Conservation (phyloP, 2,797 vertebrate species). For the Heliangelus exortis region DNA sequence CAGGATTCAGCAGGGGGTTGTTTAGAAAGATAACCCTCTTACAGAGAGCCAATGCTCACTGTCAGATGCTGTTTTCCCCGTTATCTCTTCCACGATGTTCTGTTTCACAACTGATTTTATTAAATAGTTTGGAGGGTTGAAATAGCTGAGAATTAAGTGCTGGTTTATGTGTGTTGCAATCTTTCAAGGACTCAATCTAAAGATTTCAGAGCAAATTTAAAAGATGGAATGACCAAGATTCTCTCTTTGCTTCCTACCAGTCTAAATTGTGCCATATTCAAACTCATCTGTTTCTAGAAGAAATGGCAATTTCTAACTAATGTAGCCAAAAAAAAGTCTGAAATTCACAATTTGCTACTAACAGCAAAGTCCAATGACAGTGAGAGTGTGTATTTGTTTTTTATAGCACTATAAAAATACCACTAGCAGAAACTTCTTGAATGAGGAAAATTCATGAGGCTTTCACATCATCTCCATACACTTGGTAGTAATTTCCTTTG, state of each 20-base stretch:
- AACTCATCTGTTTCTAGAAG: neutral
- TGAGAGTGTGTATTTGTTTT: neutral
- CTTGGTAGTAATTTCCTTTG: rapidly evolving
- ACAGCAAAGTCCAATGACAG: neutral
- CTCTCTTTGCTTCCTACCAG: neutral
- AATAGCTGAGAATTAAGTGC: neutral
- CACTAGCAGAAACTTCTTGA: neutral
- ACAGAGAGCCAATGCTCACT: neutral
- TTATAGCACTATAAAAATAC: neutral
- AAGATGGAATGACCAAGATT: neutral
- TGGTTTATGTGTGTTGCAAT: neutral
- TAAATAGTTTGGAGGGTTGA: neutral
- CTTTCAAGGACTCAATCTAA: neutral
- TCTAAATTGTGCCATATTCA: neutral
- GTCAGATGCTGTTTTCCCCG: neutral
- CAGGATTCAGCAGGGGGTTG: neutral
- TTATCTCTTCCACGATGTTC: neutral
- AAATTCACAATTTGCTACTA: neutral
- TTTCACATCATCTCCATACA: neutral
- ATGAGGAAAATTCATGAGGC: neutral
- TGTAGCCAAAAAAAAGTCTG: neutral
- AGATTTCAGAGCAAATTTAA: neutral
- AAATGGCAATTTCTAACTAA: neutral
- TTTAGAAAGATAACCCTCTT: neutral
- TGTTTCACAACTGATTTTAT: neutral